Evolutionary conservation across 2,888 invertebrate species (phyloP).

Genomic region (Griposia aprilina): DNA sequence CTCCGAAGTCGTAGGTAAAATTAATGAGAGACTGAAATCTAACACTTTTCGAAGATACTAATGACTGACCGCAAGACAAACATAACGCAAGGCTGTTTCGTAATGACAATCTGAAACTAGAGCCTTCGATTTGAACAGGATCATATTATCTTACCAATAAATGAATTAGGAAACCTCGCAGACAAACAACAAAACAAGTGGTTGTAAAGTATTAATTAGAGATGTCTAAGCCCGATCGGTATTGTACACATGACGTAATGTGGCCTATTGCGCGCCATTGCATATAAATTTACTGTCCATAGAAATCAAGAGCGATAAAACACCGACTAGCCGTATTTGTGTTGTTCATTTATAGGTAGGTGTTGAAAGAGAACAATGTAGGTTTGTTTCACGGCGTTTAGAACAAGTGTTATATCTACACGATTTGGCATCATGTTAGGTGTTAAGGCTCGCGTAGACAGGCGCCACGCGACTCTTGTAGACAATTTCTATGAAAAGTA

Average conservation of each 20-base stretch:
- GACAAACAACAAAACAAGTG: conserved; percentile 44
- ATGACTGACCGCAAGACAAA: conserved; percentile 44
- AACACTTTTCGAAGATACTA: conserved; percentile 46
- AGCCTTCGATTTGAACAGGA: background rate
- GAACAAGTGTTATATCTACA: conserved; percentile 44
- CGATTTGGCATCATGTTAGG: conserved; percentile 39
- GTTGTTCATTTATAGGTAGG: conserved; percentile 63
- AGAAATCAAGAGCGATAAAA: conserved; percentile 73
- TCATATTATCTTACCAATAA: conserved; percentile 17
- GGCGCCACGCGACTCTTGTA: too few species aligned
- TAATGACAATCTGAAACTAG: conserved; percentile 9
- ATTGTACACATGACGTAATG: conserved; percentile 81
- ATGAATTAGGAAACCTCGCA: conserved; percentile 34
- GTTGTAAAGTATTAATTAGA: conserved; percentile 57
- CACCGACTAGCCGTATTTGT: conserved; percentile 72
- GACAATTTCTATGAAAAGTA: too few species aligned
- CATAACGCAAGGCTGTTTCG: background rate
- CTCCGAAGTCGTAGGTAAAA: conserved; percentile 13
- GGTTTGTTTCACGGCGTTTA: conserved; percentile 51
- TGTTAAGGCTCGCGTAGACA: background rate
- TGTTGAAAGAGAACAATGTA: conserved; percentile 68
- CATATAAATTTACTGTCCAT: conserved; percentile 81
- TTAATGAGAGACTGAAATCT: conserved; percentile 33
- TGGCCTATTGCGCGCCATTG: conserved; percentile 80
- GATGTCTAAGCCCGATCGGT: conserved; percentile 56